Evolutionary conservation across 2,797 vertebrate species (phyloP), one percentile per base, ranked within the genome.

Genomic region (Oreonectes daqikongensis): DNA sequence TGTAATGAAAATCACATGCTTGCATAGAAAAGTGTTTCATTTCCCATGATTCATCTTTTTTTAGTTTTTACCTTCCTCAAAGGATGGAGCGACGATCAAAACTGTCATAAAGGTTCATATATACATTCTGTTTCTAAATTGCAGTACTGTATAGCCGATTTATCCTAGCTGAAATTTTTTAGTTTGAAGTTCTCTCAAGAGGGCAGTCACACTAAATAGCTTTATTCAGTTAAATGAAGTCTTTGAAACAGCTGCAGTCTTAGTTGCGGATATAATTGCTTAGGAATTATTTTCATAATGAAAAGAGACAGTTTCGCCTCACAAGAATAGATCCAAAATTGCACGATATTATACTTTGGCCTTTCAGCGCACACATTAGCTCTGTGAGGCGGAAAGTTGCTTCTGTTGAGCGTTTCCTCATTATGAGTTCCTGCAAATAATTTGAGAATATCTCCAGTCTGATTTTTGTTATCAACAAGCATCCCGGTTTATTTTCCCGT

Each of bases 201-300:
- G 74, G 60, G 20, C 22, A 32, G 32, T 77, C 65, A 77, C 53
- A 50, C 55, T 61, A 50, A 76, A 69, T 50, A 20, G 6, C 30
- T 69, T 50, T 40, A 60, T 77, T 76, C 74, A 50, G 48, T 46
- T 26, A 59, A 67, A 75, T 75, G 1, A 75, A 75, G 38, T 35
- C 28, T 17, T 35, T 38, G 65, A 60, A 68, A 76, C 26, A 38
- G 55, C 42, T 61, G 20, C 66, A 52, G 53, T 60, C 55, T 77
- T 69, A 69, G 55, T 38, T 40, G 32, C 7, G 4, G 44, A 40
- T 74, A 55, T 42, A 75, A 71, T 68, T 78, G 68, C 44, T 26
- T 42, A 64, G 46, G 64, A 78, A 78, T 42, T 60, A 66, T 38
- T 70, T 72, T 50, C 11, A 11, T 60, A 50, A 46, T 63, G 40